Conservation (phyloP, 2,888 invertebrate species). For the Drosophila borborema region DNA sequence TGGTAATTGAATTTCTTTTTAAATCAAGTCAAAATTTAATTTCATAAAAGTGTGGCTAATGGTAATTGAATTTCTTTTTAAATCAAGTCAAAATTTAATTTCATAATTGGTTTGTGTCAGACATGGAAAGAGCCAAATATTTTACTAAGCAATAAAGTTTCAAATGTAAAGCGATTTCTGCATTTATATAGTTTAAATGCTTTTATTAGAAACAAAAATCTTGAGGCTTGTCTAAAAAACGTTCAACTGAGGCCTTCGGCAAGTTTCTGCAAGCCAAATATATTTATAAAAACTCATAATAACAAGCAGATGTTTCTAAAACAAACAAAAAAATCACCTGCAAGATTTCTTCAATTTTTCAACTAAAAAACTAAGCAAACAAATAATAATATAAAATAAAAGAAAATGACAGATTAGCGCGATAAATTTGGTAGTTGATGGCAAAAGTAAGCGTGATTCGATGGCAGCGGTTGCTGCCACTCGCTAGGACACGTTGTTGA, state of each 20-base stretch:
- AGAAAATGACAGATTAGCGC: conserved; percentile 58
- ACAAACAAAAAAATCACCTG: conserved; percentile 22
- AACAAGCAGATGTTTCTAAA: conserved; percentile 36
- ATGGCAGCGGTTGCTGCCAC: conserved; percentile 51
- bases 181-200: neutral
- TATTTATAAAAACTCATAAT: conserved; percentile 22
- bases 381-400: conserved; percentile 2
- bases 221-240: neutral
- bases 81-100: conserved; percentile 5
- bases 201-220: neutral
- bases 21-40: conserved; percentile 4
- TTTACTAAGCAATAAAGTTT: neutral
- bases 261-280: conserved; percentile 25
- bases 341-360: conserved; percentile 27
- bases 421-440: conserved; percentile 34
- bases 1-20: conserved; percentile 1
- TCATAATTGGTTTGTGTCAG: conserved; percentile 2
- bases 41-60: conserved; percentile 13
- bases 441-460: conserved; percentile 34
- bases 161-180: neutral
- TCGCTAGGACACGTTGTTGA: conserved; percentile 59
- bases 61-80: conserved; percentile 1
- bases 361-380: conserved; percentile 13
- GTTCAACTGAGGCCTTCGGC: neutral
- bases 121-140: neutral